These are phyloP conservation scores for Passerina amoena DNA, from an alignment of 2,113 vertebrate genomes.

Conservation along the genomic window DNA sequence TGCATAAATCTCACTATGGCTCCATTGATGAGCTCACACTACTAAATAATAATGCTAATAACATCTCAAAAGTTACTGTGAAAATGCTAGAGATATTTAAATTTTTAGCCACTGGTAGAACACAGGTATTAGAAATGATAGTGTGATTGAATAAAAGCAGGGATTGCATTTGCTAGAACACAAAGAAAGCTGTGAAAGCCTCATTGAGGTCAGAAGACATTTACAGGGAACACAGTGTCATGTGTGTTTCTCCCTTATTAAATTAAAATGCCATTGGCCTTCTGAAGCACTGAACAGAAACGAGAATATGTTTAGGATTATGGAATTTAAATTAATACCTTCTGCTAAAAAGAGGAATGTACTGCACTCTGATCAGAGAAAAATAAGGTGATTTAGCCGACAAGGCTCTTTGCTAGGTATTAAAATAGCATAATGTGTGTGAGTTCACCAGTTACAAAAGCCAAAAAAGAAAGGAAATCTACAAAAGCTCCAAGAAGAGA, in stretches of 20 bases:
- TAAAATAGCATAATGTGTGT: constrained; percentile 44
- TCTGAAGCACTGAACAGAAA: constrained; percentile 55
- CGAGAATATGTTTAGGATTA: constrained; percentile 62
- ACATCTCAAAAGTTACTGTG: neutral
- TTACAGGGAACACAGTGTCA: constrained; percentile 20
- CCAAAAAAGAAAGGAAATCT: neutral
- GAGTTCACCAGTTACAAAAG: constrained; percentile 44
- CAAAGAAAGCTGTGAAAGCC: constrained; percentile 12
- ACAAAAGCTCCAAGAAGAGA: neutral
- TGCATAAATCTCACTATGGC: neutral
- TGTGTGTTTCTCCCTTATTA: constrained; percentile 45
- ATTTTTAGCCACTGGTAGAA: neutral
- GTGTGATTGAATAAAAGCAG: neutral
- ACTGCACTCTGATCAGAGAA: constrained; percentile 40
- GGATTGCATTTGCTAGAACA: neutral
- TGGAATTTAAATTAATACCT: constrained; percentile 70
- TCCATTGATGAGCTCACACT: neutral
- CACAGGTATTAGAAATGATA: neutral
- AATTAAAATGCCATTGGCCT: constrained; percentile 62
- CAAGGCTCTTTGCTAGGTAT: constrained; percentile 58
- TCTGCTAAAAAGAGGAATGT: constrained; percentile 50
- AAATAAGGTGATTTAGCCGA: constrained; percentile 63
- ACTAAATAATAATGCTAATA: neutral
- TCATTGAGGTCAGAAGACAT: constrained; percentile 21
- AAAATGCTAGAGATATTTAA: neutral